Evolutionary conservation across 2,888 invertebrate genomes (phyloP).

Genomic region (Cyclophora albipunctata): DNA sequence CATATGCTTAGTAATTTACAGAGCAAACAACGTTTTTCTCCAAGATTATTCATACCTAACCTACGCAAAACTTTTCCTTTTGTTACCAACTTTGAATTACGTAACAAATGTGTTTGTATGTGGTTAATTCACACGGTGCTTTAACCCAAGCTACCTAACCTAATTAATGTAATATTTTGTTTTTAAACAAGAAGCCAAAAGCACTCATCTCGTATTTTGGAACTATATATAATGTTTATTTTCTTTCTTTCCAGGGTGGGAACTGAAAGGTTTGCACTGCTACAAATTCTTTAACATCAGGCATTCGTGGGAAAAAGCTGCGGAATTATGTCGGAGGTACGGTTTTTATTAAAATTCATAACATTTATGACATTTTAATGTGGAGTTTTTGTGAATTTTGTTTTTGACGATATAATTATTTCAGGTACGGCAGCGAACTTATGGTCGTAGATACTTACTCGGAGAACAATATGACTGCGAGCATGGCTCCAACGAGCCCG

Average conservation of each 20-base stretch:
- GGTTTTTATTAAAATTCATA: conserved; percentile 21
- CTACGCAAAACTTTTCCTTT: conserved; percentile 23
- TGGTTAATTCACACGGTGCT: too few species aligned
- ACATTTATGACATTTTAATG: too few species aligned
- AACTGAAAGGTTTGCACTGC: conserved; percentile 91
- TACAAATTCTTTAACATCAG: conserved; percentile 97
- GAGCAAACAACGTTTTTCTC: conserved; percentile 32
- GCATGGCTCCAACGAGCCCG: conserved; percentile 81
- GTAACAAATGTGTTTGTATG: conserved; percentile 5
- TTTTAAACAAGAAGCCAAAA: too few species aligned
- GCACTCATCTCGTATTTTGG: conserved; percentile 1
- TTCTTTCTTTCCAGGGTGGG: conserved; percentile 87
- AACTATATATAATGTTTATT: conserved; percentile 3
- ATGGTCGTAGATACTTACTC: conserved; percentile 92
- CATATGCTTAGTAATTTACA: conserved; percentile 28
- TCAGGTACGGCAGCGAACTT: conserved; percentile 95
- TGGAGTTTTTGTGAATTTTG: conserved; percentile 33
- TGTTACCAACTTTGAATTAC: conserved; percentile 9
- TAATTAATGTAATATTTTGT: background rate
- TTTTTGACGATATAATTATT: conserved; percentile 55
- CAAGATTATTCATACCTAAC: conserved; percentile 8
- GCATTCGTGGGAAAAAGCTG: conserved; percentile 97
- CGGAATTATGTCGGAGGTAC: conserved; percentile 95
- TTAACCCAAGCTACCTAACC: background rate
- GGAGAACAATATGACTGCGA: conserved; percentile 93